These are phyloP conservation scores for Chymomyza costata DNA, from an alignment of 1,140 invertebrate genomes.

Conservation along the genomic window DNA sequence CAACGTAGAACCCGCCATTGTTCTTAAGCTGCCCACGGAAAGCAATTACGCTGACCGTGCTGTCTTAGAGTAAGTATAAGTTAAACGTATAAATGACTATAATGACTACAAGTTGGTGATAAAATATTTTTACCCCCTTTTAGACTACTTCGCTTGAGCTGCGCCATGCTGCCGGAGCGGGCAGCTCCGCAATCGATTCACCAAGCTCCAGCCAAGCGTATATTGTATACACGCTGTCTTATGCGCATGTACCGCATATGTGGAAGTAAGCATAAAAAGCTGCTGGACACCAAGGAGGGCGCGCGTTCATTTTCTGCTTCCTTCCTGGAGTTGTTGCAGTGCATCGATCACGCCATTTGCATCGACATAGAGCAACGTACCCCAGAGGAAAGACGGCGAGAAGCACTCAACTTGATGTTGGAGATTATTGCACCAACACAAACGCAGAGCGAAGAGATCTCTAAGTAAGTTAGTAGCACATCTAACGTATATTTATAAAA, in stretches of 20 bases:
- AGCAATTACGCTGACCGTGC: constrained; percentile 75
- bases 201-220: constrained; percentile 55
- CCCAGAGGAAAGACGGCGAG: constrained; percentile 52
- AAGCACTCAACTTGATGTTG: constrained; percentile 64
- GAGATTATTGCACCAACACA: constrained; percentile 64
- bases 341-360: constrained; percentile 46
- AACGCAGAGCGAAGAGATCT: constrained; percentile 59
- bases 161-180: constrained; percentile 54
- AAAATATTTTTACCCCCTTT: not conserved
- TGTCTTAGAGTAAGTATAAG: constrained; percentile 74
- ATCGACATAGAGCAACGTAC: constrained; percentile 31
- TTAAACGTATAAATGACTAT: not conserved
- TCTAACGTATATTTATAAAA: not conserved
- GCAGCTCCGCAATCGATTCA: constrained; percentile 14
- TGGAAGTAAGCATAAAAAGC: constrained; percentile 58
- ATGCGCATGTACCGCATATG: constrained; percentile 52
- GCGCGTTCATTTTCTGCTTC: constrained; percentile 48
- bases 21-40: constrained; percentile 77
- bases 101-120: too few species aligned
- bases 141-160: constrained; percentile 55
- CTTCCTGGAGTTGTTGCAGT: constrained; percentile 47
- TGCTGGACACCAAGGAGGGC: constrained; percentile 61
- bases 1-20: constrained; percentile 84
- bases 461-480: constrained; percentile 42
- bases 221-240: constrained; percentile 60